Conservation (phyloP, 2,113 vertebrate species). For the Cyphomyrus plagiostoma region DNA sequence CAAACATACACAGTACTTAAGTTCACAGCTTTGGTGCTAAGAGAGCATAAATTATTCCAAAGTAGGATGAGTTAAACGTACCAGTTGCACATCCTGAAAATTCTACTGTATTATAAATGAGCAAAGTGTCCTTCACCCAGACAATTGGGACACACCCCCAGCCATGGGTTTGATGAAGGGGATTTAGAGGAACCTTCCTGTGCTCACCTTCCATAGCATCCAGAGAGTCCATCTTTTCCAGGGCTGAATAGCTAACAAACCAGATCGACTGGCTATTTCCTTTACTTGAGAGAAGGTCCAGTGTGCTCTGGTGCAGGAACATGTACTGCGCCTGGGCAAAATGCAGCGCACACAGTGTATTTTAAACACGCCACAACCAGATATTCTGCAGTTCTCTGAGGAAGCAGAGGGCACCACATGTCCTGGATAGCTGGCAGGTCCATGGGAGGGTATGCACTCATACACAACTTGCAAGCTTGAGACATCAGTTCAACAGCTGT, state of each 20-base stretch:
- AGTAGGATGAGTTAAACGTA: not conserved
- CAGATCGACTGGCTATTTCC: constrained; percentile 85
- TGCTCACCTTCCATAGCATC: constrained; percentile 94
- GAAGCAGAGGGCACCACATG: not conserved
- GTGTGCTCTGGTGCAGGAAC: constrained; percentile 89
- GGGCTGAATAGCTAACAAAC: constrained; percentile 92
- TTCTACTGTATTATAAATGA: not conserved
- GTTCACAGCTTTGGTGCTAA: not conserved
- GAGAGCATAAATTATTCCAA: not conserved
- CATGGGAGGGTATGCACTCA: not conserved
- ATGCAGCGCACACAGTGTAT: not conserved
- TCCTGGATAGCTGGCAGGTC: not conserved
- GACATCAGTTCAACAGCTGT: not conserved
- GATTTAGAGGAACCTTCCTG: not conserved
- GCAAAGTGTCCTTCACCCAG: not conserved
- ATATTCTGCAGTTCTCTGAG: too few species aligned
- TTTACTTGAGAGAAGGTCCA: constrained; percentile 84
- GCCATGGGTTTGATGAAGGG: not conserved
- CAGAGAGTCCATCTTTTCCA: constrained; percentile 98
- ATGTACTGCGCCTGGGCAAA: constrained; percentile 85
- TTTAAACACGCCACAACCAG: not conserved
- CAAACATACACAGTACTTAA: not conserved
- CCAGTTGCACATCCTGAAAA: not conserved
- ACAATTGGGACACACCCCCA: not conserved
- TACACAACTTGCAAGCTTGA: not conserved